Conservation (phyloP, 2,888 invertebrate species). For the Julus scandinavius region DNA sequence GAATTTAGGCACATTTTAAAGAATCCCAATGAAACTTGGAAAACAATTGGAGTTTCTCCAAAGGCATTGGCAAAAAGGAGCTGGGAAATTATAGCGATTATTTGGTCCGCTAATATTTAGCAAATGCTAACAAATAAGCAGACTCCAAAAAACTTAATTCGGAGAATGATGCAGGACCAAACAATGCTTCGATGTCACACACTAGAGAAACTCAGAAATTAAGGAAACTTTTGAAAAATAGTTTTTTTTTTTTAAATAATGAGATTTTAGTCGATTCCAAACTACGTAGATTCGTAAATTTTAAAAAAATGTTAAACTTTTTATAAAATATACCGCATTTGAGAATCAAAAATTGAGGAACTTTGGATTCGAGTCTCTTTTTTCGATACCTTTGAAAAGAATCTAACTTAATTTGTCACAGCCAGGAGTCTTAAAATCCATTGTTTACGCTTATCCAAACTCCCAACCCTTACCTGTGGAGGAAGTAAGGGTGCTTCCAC, state of each 20-base stretch:
- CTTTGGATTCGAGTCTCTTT: neutral
- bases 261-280: neutral
- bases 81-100: neutral
- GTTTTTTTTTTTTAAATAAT: neutral
- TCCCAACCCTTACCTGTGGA: slow-evolving; percentile 55
- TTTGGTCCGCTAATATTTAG: neutral
- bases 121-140: neutral
- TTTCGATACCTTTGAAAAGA: neutral
- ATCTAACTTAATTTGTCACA: neutral
- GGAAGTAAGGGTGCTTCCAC: slow-evolving; percentile 48
- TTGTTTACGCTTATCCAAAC: neutral
- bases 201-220: neutral
- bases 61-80: neutral
- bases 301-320: neutral
- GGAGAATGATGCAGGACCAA: neutral
- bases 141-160: neutral
- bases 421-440: neutral
- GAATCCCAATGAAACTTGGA: slow-evolving; percentile 2
- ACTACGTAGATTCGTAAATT: neutral
- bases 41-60: neutral
- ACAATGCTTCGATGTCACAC: neutral
- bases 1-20: slow-evolving; percentile 30
- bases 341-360: neutral
- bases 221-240: neutral
- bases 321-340: neutral